phyloP scores from a whole-genome alignment of 2,888 invertebrate species.

The Uloborus plumipes region DNA sequence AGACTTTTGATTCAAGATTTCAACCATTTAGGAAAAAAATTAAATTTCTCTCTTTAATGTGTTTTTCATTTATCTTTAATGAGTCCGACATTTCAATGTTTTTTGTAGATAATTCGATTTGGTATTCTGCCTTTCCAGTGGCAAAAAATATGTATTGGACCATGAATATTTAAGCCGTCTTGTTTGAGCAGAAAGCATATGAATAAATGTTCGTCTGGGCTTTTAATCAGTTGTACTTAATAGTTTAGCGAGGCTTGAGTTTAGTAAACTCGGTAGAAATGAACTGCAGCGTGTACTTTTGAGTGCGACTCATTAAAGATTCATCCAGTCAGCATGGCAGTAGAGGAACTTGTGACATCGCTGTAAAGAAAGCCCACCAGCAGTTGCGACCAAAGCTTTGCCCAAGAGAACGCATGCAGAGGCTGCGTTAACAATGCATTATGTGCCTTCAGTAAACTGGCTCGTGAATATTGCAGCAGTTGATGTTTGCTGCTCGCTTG shows the following conservation, averaged over 20 bases:
- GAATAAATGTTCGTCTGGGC: neutral
- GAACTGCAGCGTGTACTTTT: slow-evolving; percentile 49
- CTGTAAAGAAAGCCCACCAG: slow-evolving; percentile 59
- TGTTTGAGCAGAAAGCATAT: neutral
- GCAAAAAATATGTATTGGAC: too few relatives aligned
- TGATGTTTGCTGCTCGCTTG: slow-evolving; percentile 64
- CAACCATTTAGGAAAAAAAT: too few relatives aligned
- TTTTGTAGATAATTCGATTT: too few relatives aligned
- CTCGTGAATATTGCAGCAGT: slow-evolving; percentile 60
- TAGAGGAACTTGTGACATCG: slow-evolving; percentile 46
- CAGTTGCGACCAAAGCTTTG: slow-evolving; percentile 21
- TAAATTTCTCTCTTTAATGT: too few relatives aligned
- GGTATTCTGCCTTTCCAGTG: too few relatives aligned
- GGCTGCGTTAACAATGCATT: slow-evolving; percentile 61
- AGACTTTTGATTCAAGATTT: too few relatives aligned
- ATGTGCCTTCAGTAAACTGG: slow-evolving; percentile 63
- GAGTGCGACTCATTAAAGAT: slow-evolving; percentile 47
- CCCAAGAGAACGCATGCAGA: slow-evolving; percentile 34
- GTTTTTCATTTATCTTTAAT: too few relatives aligned
- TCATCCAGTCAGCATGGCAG: slow-evolving; percentile 36
- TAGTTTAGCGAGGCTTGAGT: slow-evolving; percentile 44
- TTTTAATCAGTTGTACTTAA: slow-evolving; percentile 34
- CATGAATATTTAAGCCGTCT: too few relatives aligned
- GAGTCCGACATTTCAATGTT: too few relatives aligned
- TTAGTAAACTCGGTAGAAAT: slow-evolving; percentile 34